Base-by-base conservation (phyloP, 2,888 invertebrate species). In the Leptopilina myrica region DNA sequence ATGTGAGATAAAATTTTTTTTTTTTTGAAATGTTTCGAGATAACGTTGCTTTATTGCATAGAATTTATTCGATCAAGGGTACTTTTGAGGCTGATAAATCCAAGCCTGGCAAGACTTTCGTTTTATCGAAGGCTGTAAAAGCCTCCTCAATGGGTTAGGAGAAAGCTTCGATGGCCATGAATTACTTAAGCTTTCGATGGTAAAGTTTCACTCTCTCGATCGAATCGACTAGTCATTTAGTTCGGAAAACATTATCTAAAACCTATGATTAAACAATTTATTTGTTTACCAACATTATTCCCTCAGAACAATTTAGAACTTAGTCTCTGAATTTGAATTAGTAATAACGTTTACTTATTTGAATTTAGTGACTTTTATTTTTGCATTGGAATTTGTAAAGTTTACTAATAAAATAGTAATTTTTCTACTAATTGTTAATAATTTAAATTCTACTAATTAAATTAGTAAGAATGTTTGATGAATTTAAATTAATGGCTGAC, bases 121-220 rank as follows among this genome's bases (percentile, higher is more conserved):
- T 73, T 73, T 73, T 73, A 73, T 73, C 73, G 73, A 40, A 53
- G 73, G 56, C 56, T 73, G 73, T 73, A 73, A 73, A 73, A 73
- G 56, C 56, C 56, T 40, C 9, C 26, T n/a, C 33, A 26, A 73
- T 59, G n/a, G 33, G 73, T 9, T n/a, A 56, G 73, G 43, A 59
- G 56, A 73, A 73, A 73, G 73, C 73, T 59, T 11, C n/a, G 40
- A 73, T 73, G 33, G 73, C 73, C 56, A 56, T 73, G 73, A 73
- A 73, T 73, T 73, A 73, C 73, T 73, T 59, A 59, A 56, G 33
- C 73, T 53, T n/a, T 9, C 56, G 73, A 33, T 56, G 40, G 56
- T 56, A 73, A 59, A 73, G 56, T 56, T 73, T 73, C 56, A 73
- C 73, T 73, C 73, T 40, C 7, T 26, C n/a, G n/a, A 53, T 73